Percentiles rank a stretch among this genome's conserved stretches.
These are phyloP conservation scores for Nautilus pompilius DNA, from an alignment of 1,140 invertebrate genomes.

Conservation along the genomic window DNA sequence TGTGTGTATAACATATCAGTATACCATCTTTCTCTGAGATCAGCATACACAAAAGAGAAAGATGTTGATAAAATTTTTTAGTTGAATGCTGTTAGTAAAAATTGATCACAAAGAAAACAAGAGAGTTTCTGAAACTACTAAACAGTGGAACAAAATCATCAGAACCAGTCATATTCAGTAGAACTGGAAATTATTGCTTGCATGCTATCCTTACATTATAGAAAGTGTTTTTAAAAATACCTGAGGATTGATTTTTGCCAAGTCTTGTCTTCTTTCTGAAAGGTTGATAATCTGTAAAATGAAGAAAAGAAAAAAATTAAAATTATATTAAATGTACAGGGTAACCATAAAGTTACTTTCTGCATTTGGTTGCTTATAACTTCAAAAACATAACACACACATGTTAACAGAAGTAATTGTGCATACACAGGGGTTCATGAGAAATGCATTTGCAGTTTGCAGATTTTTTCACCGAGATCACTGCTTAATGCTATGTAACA, in stretches of 20 bases:
- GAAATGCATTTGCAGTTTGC: no score
- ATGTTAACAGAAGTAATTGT: no score
- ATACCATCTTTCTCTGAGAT: no score
- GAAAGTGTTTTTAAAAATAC: conserved; percentile 20
- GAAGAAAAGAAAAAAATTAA: not conserved
- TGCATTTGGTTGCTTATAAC: no score
- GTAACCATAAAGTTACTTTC: no score
- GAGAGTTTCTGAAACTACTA: not conserved
- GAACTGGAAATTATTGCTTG: not conserved
- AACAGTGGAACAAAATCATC: not conserved
- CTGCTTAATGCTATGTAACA: no score
- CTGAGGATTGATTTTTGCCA: conserved; percentile 56
- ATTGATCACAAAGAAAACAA: not conserved
- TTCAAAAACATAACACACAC: no score
- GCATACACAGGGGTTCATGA: no score
- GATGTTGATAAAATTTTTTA: not conserved
- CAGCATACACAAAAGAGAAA: no score
- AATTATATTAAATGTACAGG: no score
- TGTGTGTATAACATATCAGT: no score
- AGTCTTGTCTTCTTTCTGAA: conserved; percentile 69
- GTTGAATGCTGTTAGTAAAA: not conserved
- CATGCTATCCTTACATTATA: not conserved
- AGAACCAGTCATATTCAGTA: not conserved
- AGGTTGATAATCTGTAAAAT: conserved; percentile 79
- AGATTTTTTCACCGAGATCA: no score